Base-by-base conservation (phyloP, 2,797 vertebrate species). In the Eulemur coronatus region DNA sequence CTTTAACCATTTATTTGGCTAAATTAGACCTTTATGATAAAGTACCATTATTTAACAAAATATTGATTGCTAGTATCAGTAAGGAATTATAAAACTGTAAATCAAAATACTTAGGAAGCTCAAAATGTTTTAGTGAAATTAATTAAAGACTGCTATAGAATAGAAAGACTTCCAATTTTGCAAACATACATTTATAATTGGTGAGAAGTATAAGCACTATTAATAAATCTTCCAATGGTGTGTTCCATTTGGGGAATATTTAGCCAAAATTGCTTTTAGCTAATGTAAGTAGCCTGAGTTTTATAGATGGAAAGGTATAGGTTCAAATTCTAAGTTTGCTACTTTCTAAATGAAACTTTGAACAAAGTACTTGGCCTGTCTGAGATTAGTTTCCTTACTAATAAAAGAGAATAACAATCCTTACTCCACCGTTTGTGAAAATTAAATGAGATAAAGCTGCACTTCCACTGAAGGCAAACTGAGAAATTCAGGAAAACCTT, bases 261-360 rank as follows among this genome's bases (percentile, higher is more conserved):
- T 59, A 80, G 89, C 92, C 89, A 95, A 97, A 95, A 95, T 78
- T 94, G 69, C 81, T 86, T 92, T 92, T 94, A 95, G 61, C 69
- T 95, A 78, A 94, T 89, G n/a, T 89, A 94, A 94, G 86, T 80
- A 86, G 26, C 67, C 65, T 38, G n/a, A 50, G 24, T 79, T 87
- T 69, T 75, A 28, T 35, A 96, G 86, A 73, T 35, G 33, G 75
- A 86, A 91, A 97, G 11, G 20, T 6, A 30, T n/a, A 43, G 5
- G 84, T 24, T 18, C 33, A 89, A 46, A 69, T 48, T 96, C 57
- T 96, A 46, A 22, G 30, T 76, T 61, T 50, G 24, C 52, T 61
- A 50, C 79, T 94, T 95, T 81, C 52, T 94, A 65, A 89, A 72
- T 65, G 59, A 57, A 95, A 89, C 15, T 26, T 92, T 61, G 30